Evolutionary conservation across 2,113 vertebrate genomes (phyloP).

Genomic region (Anhinga rufa): DNA sequence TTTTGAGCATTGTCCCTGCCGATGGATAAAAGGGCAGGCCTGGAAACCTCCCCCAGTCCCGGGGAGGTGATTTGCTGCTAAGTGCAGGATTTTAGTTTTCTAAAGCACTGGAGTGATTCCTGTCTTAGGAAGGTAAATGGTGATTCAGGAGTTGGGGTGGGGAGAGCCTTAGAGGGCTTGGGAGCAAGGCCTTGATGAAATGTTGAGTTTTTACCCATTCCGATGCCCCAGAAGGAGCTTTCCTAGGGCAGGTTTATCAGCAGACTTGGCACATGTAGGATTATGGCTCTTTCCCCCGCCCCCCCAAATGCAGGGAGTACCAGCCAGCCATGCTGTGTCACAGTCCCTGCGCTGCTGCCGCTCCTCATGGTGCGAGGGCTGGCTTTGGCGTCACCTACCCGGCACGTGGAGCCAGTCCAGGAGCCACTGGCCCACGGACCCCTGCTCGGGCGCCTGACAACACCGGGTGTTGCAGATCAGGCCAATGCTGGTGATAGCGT

Average conservation of each 20-base stretch:
- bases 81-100: neutral
- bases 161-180: neutral
- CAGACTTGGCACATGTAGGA: rapidly evolving
- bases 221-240: neutral
- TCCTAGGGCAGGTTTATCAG: neutral
- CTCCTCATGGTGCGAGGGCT: rapidly evolving
- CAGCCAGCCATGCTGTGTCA: rapidly evolving
- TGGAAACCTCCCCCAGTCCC: neutral
- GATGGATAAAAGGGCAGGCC: neutral
- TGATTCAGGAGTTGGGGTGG: neutral
- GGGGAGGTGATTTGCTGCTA: neutral
- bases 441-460: neutral
- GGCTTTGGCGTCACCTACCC: neutral
- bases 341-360: neutral
- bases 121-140: neutral
- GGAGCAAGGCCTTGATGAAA: neutral
- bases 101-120: neutral
- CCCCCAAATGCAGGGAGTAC: rapidly evolving
- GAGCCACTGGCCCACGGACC: rapidly evolving
- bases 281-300: rapidly evolving
- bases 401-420: rapidly evolving
- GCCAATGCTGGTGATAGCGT: neutral
- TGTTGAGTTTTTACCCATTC: neutral
- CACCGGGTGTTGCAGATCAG: rapidly evolving
- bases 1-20: neutral